Conservation (phyloP, 1,140 invertebrate genomes). For the Eupeodes corollae region DNA sequence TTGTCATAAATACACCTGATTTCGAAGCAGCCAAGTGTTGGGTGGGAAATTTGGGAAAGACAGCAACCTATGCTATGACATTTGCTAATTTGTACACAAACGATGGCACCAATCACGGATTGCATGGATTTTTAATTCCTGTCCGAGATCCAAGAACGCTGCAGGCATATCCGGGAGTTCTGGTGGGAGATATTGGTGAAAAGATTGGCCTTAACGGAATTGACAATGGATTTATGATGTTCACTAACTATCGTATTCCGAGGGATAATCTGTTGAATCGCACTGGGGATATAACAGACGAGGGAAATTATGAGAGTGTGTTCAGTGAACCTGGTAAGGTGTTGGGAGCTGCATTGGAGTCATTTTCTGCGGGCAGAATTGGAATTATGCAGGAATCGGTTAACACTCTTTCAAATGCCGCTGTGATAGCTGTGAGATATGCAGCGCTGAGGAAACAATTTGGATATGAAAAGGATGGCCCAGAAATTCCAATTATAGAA, state of each 20-base stretch:
- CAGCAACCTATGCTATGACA: slow-evolving; percentile 73
- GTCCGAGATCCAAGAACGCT: slow-evolving; percentile 67
- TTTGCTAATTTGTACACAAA: slow-evolving; percentile 74
- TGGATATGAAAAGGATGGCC: slow-evolving; percentile 50
- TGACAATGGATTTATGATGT: slow-evolving; percentile 84
- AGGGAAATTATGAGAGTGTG: slow-evolving; percentile 69
- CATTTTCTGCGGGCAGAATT: slow-evolving; percentile 71
- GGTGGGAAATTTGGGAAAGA: slow-evolving; percentile 84
- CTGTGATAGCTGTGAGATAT: slow-evolving; percentile 82
- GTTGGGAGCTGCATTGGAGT: slow-evolving; percentile 70
- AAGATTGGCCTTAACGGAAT: slow-evolving; percentile 81
- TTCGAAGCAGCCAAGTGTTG: slow-evolving; percentile 93
- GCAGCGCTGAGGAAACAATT: slow-evolving; percentile 84
- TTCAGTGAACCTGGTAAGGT: slow-evolving; percentile 66
- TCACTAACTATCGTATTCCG: slow-evolving; percentile 76
- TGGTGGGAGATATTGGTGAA: slow-evolving; percentile 74
- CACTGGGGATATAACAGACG: slow-evolving; percentile 72
- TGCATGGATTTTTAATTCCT: slow-evolving; percentile 76
- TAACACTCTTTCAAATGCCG: slow-evolving; percentile 55
- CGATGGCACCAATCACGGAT: slow-evolving; percentile 71
- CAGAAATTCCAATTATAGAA: slow-evolving; percentile 77
- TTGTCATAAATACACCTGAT: slow-evolving; percentile 83
- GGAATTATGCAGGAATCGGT: slow-evolving; percentile 60
- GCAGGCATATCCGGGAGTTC: slow-evolving; percentile 55
- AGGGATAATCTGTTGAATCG: slow-evolving; percentile 72